Conservation (phyloP, 2,113 vertebrate genomes). For the Chamaea fasciata region DNA sequence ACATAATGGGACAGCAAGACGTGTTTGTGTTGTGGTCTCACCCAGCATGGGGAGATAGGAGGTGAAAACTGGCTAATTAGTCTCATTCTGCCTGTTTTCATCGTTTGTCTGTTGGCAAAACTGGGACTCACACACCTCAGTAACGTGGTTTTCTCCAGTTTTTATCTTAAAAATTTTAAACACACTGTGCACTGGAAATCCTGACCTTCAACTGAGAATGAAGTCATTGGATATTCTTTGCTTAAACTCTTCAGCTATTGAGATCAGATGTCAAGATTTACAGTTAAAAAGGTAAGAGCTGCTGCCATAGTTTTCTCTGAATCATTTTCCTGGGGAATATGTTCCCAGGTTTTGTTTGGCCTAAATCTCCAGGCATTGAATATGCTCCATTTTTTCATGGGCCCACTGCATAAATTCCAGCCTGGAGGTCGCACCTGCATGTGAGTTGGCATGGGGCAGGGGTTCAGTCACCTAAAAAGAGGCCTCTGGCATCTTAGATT, state of each 20-base stretch:
- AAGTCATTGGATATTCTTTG: neutral
- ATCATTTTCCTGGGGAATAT: neutral
- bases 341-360: neutral
- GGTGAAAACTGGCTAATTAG: neutral
- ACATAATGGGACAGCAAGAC: neutral
- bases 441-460: neutral
- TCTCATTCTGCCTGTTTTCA: neutral
- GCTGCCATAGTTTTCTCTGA: neutral
- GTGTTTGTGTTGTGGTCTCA: accelerated
- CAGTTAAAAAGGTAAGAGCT: neutral
- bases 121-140: neutral
- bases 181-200: neutral
- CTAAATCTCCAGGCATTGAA: neutral
- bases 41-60: neutral
- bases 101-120: neutral
- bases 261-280: neutral
- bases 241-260: neutral
- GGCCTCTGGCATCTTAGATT: neutral
- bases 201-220: neutral
- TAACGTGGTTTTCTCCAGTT: neutral
- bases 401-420: neutral
- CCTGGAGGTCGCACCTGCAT: neutral
- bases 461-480: neutral
- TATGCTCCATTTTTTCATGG: neutral
- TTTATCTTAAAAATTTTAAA: neutral